Conservation (phyloP, 2,797 vertebrate species). For the Xenops minutus region DNA sequence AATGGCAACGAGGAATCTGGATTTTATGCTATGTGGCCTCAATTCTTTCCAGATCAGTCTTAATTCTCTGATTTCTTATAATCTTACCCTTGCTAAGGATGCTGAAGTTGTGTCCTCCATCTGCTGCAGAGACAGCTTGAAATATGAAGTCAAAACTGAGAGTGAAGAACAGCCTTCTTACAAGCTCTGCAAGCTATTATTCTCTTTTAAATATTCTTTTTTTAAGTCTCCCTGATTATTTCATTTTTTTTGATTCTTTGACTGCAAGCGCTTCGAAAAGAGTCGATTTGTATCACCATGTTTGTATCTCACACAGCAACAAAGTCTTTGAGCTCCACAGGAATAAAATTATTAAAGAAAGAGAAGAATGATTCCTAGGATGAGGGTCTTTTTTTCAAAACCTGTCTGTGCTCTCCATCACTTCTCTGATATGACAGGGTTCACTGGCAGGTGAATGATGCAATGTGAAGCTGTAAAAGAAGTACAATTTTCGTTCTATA, state of each 20-base stretch:
- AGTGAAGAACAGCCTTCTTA: not conserved
- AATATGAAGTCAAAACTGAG: not conserved
- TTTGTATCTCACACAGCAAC: not conserved
- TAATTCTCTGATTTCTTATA: not conserved
- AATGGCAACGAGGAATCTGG: not conserved
- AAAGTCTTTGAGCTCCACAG: not conserved
- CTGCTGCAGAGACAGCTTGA: not conserved
- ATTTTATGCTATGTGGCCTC: not conserved
- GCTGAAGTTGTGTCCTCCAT: not conserved
- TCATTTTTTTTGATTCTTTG: not conserved
- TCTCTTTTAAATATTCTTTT: not conserved
- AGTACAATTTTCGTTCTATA: not conserved
- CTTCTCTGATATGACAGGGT: not conserved
- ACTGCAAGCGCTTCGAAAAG: not conserved
- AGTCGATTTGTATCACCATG: not conserved
- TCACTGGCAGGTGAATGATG: not conserved
- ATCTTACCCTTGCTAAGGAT: not conserved
- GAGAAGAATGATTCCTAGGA: not conserved
- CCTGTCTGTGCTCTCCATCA: not conserved
- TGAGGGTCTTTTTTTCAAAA: not conserved
- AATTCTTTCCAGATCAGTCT: not conserved
- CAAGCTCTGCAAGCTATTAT: not conserved
- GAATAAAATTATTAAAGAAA: slow-evolving; percentile 41
- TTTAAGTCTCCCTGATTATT: not conserved
- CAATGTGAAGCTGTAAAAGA: not conserved